A percentile compares a stretch with the other conserved stretches of the same genome.
Evolutionary conservation across 1,140 invertebrate genomes (phyloP).

Genomic region (Drosophila pseudoananassae): DNA sequence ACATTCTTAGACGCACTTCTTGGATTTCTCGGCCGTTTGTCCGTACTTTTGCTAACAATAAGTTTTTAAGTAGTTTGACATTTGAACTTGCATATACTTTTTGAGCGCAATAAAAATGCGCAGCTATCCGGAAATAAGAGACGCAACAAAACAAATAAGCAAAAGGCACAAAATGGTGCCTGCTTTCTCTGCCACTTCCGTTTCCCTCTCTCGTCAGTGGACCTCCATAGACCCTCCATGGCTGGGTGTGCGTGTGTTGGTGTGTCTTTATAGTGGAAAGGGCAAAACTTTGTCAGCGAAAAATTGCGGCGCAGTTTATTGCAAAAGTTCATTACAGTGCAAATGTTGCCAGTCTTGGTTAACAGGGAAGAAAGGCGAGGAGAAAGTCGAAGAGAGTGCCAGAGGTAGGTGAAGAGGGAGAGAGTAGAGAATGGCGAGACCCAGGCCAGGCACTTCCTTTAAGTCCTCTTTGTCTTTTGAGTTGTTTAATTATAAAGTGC

Average conservation of each 20-base stretch:
- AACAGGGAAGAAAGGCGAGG: conserved; percentile 13
- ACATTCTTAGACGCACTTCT: background rate
- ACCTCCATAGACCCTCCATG: background rate
- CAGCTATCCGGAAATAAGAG: conserved; percentile 78
- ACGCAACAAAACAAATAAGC: conserved; percentile 79
- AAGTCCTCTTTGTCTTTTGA: conserved; percentile 73
- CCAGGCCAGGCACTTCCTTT: conserved; percentile 30
- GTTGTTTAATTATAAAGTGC: conserved; percentile 82
- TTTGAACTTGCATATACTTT: conserved; percentile 79
- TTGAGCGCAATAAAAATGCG: conserved; percentile 79
- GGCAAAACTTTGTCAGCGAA: conserved; percentile 79
- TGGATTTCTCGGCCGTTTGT: conserved; percentile 29
- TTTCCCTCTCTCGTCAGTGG: background rate
- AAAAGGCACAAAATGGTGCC: conserved; percentile 42
- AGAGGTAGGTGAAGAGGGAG: background rate
- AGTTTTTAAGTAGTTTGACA: conserved; percentile 82
- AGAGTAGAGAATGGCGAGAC: background rate
- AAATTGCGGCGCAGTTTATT: conserved; percentile 82
- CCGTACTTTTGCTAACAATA: conserved; percentile 78
- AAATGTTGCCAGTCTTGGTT: conserved; percentile 69
- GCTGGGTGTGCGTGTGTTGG: background rate
- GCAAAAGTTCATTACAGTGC: conserved; percentile 82
- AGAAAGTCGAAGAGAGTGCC: background rate
- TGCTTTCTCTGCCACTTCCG: conserved; percentile 1
- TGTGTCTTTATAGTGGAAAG: conserved; percentile 23